Conservation (phyloP, 2,888 invertebrate species). For the Artemia sp. region DNA sequence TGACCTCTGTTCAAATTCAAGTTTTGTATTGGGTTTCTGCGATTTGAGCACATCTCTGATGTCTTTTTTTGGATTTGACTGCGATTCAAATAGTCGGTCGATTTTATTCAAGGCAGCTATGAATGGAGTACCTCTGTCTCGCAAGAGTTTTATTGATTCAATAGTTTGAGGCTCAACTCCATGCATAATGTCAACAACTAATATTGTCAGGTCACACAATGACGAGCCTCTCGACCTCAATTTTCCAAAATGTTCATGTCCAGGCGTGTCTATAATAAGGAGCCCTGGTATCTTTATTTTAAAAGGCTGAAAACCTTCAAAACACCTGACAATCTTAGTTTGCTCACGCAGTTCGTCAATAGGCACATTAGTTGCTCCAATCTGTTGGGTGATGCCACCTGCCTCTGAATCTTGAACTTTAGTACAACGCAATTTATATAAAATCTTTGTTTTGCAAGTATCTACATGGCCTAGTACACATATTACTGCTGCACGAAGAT, state of each 20-base stretch:
- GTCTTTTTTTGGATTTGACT: constrained; percentile 65
- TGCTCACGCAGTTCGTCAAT: constrained; percentile 86
- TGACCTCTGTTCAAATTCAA: constrained; percentile 78
- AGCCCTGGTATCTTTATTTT: constrained; percentile 74
- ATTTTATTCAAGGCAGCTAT: constrained; percentile 96
- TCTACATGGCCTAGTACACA: constrained; percentile 98
- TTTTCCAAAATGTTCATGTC: constrained; percentile 99
- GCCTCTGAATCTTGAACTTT: constrained; percentile 91
- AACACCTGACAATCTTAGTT: constrained; percentile 54
- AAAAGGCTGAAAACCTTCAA: constrained; percentile 40
- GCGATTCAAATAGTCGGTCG: constrained; percentile 87
- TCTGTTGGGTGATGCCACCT: constrained; percentile 98
- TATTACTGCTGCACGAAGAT: constrained; percentile 83
- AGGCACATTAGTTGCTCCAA: constrained; percentile 97
- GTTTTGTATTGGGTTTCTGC: constrained; percentile 69
- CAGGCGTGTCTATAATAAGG: constrained; percentile 96
- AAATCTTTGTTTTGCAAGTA: constrained; percentile 88
- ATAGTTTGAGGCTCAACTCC: constrained; percentile 96
- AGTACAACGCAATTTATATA: constrained; percentile 67
- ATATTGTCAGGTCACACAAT: constrained; percentile 94
- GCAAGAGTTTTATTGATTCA: constrained; percentile 90
- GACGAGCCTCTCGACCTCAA: constrained; percentile 90
- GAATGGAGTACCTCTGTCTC: constrained; percentile 86
- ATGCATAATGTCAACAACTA: constrained; percentile 99
- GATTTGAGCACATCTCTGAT: constrained; percentile 71